These are phyloP conservation scores for Zygogramma bicolorata DNA, from an alignment of 2,888 invertebrate genomes.

Conservation along the genomic window DNA sequence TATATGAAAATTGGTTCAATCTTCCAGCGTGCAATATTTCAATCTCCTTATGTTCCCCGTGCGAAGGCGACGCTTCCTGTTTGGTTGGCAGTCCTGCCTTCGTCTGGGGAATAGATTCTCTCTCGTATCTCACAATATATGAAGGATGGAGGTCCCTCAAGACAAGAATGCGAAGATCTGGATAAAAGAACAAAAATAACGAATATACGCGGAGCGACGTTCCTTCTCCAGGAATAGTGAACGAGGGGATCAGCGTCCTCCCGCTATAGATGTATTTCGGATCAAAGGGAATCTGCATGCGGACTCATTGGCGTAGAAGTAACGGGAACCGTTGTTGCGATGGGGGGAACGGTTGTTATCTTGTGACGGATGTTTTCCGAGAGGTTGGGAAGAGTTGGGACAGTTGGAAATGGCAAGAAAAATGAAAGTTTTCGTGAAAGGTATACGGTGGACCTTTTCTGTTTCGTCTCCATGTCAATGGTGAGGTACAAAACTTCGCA, in stretches of 20 bases:
- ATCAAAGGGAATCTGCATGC: constrained; percentile 65
- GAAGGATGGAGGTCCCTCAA: constrained; percentile 65
- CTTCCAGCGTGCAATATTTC: constrained; percentile 66
- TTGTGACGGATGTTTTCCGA: neutral
- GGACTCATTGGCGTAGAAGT: constrained; percentile 42
- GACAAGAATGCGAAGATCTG: constrained; percentile 64
- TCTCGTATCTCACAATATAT: constrained; percentile 61
- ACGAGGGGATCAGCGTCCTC: constrained; percentile 30
- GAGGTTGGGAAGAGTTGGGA: neutral
- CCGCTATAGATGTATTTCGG: constrained; percentile 41
- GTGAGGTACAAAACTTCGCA: too few relatives aligned
- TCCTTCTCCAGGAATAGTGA: constrained; percentile 33
- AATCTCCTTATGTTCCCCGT: constrained; percentile 62
- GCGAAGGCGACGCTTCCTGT: constrained; percentile 65
- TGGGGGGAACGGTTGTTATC: neutral
- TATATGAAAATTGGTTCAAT: constrained; percentile 66
- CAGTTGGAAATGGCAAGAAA: neutral
- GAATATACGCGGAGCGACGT: constrained; percentile 59
- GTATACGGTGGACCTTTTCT: too few relatives aligned
- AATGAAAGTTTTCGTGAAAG: too few relatives aligned
- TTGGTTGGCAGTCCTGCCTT: constrained; percentile 62
- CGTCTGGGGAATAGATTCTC: constrained; percentile 61
- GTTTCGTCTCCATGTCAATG: too few relatives aligned
- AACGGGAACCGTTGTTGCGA: constrained; percentile 19
- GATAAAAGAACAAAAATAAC: constrained; percentile 63